phyloP scores from a whole-genome alignment of 2,888 invertebrate species.

The Parasteatoda lunata region DNA sequence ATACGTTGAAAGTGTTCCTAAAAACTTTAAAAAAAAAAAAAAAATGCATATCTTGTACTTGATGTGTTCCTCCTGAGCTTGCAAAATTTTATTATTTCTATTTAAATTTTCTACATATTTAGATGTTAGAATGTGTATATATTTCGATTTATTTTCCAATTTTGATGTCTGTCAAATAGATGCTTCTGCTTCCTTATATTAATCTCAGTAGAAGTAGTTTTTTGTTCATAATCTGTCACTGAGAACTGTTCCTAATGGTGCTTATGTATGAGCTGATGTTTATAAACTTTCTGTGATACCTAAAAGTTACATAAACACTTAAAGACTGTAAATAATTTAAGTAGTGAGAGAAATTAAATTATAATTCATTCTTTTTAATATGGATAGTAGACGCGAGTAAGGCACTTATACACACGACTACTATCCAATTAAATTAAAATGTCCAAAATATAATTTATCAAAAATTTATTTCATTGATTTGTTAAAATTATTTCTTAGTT shows the following conservation, averaged over 20 bases:
- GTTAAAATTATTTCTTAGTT: too few relatives aligned
- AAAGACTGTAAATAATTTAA: not conserved
- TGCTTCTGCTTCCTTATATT: not conserved
- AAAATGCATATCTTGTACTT: not conserved
- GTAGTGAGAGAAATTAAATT: not conserved
- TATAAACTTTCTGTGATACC: slow-evolving; percentile 45
- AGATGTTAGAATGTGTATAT: slow-evolving; percentile 13
- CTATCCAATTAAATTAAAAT: not conserved
- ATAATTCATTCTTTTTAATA: not conserved
- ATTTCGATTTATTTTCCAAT: not conserved
- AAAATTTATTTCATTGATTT: too few relatives aligned
- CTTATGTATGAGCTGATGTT: slow-evolving; percentile 52
- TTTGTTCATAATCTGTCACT: slow-evolving; percentile 25
- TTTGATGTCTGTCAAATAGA: not conserved
- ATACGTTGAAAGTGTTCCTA: slow-evolving; percentile 1
- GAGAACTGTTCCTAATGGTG: slow-evolving; percentile 67
- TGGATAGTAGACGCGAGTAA: not conserved
- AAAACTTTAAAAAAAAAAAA: not conserved
- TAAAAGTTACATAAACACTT: not conserved
- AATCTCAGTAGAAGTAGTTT: slow-evolving; percentile 3
- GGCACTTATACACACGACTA: not conserved
- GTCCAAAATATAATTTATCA: too few relatives aligned
- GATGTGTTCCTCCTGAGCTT: slow-evolving; percentile 5
- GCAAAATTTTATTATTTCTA: not conserved
- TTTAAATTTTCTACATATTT: not conserved